Evolutionary conservation across 2,797 vertebrate species (phyloP), one percentile per base, ranked within the genome.

Genomic region (Liparis tanakae): DNA sequence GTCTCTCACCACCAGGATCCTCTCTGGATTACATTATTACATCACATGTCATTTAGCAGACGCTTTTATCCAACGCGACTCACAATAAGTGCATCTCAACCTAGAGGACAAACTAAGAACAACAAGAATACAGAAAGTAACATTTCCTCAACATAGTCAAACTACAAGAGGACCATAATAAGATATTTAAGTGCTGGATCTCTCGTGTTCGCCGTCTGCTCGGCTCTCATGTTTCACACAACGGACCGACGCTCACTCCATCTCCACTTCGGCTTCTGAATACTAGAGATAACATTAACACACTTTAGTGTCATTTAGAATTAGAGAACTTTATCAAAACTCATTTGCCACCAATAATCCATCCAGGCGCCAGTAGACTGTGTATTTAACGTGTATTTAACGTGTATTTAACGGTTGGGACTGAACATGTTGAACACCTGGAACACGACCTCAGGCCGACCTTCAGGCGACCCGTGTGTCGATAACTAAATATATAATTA

Each of bases 1-100:
- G 78, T 84, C 82, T 91, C 82, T 87, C 71, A 83, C 54, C 43
- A 61, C 74, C 10, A 73, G n/a, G 17, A 70, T 56, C n/a, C 15
- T 56, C 9, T 22, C 30, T 25, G 15, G 46, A 22, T 73, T 60
- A n/a, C n/a, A n/a, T n/a, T n/a, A n/a, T n/a, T n/a, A n/a, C n/a
- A n/a, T n/a, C n/a, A n/a, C n/a, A n/a, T n/a, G n/a, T n/a, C n/a
- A n/a, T n/a, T n/a, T n/a, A n/a, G n/a, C n/a, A n/a, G n/a, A n/a
- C n/a, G n/a, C n/a, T n/a, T n/a, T n/a, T n/a, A n/a, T n/a, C n/a
- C n/a, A n/a, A n/a, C n/a, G n/a, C n/a, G n/a, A n/a, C n/a, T n/a
- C n/a, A n/a, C n/a, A n/a, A n/a, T n/a, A n/a, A n/a, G n/a, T n/a
- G n/a, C n/a, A n/a, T n/a, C n/a, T n/a, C n/a, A n/a, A n/a, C n/a